phyloP scores from a whole-genome alignment of 2,888 invertebrate species.

The Diploptera punctata region DNA sequence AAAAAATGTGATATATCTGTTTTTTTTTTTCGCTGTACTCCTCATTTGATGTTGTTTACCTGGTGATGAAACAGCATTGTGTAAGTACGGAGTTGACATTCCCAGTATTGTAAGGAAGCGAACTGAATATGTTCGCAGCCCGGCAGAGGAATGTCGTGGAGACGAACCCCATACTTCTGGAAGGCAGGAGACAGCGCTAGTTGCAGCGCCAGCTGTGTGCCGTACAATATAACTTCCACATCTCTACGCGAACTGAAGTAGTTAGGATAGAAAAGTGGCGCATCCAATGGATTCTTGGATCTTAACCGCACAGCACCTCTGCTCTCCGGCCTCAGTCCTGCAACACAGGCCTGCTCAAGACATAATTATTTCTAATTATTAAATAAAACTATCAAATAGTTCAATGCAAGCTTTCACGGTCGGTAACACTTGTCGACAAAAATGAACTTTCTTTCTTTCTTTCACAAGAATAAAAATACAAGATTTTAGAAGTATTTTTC shows the following conservation, averaged over 20 bases:
- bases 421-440: too few species aligned
- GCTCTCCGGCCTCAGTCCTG: conserved; percentile 78
- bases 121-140: conserved; percentile 76
- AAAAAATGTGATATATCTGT: too few species aligned
- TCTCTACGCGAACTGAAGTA: conserved; percentile 74
- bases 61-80: conserved; percentile 86
- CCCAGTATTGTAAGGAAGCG: conserved; percentile 86
- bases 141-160: conserved; percentile 80
- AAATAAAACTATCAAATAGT: not conserved
- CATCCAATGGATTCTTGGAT: conserved; percentile 79
- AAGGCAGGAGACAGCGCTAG: conserved; percentile 82
- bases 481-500: too few species aligned
- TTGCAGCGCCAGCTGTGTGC: conserved; percentile 47
- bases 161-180: conserved; percentile 78
- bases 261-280: conserved; percentile 89
- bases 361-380: too few species aligned
- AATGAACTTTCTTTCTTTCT: too few species aligned
- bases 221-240: conserved; percentile 46
- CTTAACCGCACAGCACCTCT: conserved; percentile 85
- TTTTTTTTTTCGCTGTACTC: too few species aligned
- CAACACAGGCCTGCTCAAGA: too few species aligned
- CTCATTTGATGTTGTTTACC: too few species aligned
- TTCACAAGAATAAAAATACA: too few species aligned
- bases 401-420: not conserved
- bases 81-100: conserved; percentile 81